These are phyloP conservation scores for Periphyllus acericola DNA, from an alignment of 2,888 invertebrate genomes.

Conservation along the genomic window DNA sequence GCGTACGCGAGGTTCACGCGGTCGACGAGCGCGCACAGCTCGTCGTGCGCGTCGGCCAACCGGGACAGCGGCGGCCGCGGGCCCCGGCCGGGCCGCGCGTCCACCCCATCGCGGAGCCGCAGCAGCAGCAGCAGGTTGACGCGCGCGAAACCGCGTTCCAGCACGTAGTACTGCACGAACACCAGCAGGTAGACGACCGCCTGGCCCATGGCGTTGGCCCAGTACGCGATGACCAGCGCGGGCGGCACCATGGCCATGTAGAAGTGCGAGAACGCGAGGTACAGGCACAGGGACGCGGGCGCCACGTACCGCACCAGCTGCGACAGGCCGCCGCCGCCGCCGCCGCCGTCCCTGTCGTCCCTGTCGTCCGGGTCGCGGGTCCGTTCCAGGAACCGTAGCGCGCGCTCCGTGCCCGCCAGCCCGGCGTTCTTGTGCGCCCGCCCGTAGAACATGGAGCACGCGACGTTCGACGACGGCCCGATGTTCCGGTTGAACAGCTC, in stretches of 20 bases:
- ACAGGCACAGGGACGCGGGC: background rate
- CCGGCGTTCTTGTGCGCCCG: background rate
- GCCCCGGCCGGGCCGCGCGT: background rate
- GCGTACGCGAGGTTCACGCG: conserved; percentile 14
- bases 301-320: background rate
- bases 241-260: conserved; percentile 15
- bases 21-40: conserved; percentile 17
- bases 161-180: conserved; percentile 30
- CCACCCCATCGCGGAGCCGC: background rate
- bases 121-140: background rate
- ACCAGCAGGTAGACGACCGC: conserved; percentile 6
- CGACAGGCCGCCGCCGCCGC: background rate
- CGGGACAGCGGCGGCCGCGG: background rate
- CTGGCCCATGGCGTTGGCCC: conserved; percentile 20
- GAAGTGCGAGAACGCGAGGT: background rate
- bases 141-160: conserved; percentile 21
- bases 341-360: background rate
- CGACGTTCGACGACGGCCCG: conserved; percentile 11
- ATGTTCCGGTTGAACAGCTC: conserved; percentile 45
- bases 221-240: background rate
- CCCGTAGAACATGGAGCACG: conserved; percentile 27
- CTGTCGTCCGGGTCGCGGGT: background rate
- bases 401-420: conserved; percentile 22
- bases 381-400: conserved; percentile 31
- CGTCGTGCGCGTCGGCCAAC: conserved; percentile 10